Conservation (phyloP, 2,113 vertebrate species). For the Pseudonaja textilis region DNA sequence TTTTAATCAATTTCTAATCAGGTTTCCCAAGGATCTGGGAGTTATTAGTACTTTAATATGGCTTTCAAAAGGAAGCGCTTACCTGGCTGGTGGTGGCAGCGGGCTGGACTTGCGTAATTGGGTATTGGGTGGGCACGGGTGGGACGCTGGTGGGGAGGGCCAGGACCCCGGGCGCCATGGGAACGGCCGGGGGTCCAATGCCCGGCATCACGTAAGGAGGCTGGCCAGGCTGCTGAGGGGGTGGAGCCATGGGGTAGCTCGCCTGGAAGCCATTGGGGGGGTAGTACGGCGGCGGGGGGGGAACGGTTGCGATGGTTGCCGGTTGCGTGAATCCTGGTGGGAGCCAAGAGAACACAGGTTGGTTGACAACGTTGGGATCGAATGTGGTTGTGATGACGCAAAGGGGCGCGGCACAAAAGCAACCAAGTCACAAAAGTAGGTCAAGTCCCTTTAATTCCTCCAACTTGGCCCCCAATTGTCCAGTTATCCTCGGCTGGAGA, state of each 20-base stretch:
- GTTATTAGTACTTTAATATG: background rate
- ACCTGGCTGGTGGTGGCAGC: slow-evolving; percentile 82
- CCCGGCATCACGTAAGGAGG: slow-evolving; percentile 80
- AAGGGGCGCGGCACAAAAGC: too few relatives aligned
- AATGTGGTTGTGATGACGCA: too few relatives aligned
- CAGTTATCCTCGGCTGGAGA: too few relatives aligned
- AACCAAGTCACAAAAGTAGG: too few relatives aligned
- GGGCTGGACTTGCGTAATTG: slow-evolving; percentile 79
- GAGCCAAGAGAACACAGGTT: slow-evolving; percentile 24
- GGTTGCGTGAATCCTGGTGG: slow-evolving; percentile 86
- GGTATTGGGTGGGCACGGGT: slow-evolving; percentile 76
- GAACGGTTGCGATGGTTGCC: slow-evolving; percentile 78
- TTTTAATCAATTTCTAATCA: too few relatives aligned
- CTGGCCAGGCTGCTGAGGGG: slow-evolving; percentile 81
- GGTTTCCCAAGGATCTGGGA: too few relatives aligned
- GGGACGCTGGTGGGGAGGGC: slow-evolving; percentile 70
- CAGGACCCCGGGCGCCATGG: slow-evolving; percentile 71
- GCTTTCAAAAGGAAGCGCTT: slow-evolving; percentile 26
- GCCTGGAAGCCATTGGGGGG: slow-evolving; percentile 86
- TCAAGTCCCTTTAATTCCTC: too few relatives aligned
- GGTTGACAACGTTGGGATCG: background rate
- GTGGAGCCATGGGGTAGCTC: slow-evolving; percentile 81
- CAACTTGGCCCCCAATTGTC: too few relatives aligned
- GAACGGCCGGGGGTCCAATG: slow-evolving; percentile 74
- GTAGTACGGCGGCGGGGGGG: slow-evolving; percentile 88